Evolutionary conservation across 2,797 vertebrate species (phyloP), one percentile per base, ranked within the genome.

Genomic region (Poecile montanus): DNA sequence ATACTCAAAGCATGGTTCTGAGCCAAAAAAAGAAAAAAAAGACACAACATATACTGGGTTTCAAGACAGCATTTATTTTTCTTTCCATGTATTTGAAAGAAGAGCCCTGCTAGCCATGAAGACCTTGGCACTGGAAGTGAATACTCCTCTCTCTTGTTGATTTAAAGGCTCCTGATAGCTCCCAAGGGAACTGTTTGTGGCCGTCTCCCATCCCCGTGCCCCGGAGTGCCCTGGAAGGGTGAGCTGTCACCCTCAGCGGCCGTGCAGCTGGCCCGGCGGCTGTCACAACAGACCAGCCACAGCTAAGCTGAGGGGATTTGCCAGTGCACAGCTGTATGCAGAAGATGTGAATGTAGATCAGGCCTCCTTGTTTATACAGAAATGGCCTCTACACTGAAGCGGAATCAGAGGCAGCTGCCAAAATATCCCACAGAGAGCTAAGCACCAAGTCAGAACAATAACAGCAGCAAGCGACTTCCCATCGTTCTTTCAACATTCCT

Each of bases 321-420:
- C 0, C 0, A 65, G 30, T 10, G 15, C 9, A 14, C 92, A 89
- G 65, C 72, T 77, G 78, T 16, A 32, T 25, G 68, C 27, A 77
- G 87, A 68, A 83, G 89, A 89, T 63, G 88, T 27, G 71, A 76
- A 30, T 26, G 74, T 58, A 82, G 79, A 89, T 74, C 66, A 81
- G 65, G 73, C 47, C 26, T 25, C 58, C 58, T 85, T 95, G 85
- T 93, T 95, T 95, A 73, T 82, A 50, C 72, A 95, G 72, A 73
- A 90, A 61, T 40, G 84, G 77, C 92, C 88, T 92, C 89, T 88
- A 74, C 62, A 7, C 72, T 89, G 72, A 40, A 75, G 50, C 6
- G 16, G 92, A 94, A 88, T 91, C 73, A 93, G 68, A 94, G 34
- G 36, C 48, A 65, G 83, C 87, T 85, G 92, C 85, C 87, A 95